Percentiles rank a stretch among this genome's conserved stretches.
Evolutionary conservation across 2,113 vertebrate species (phyloP).

Genomic region (Neotoma lepida): DNA sequence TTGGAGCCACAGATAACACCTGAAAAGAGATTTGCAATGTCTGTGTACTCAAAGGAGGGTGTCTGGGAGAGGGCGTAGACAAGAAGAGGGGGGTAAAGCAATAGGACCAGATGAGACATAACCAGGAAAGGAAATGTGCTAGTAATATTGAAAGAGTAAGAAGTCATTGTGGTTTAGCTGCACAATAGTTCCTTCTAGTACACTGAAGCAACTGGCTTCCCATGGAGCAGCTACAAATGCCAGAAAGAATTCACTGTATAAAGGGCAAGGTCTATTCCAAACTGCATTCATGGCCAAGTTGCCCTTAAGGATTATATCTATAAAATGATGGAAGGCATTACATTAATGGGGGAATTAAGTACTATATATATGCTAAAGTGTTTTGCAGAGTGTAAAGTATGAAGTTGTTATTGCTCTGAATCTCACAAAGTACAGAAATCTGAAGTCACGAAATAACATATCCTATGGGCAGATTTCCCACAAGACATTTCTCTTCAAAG

Average conservation of each 20-base stretch:
- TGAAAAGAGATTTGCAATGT: constrained; percentile 45
- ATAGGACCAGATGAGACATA: neutral
- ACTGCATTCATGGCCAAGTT: neutral
- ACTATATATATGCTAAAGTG: neutral
- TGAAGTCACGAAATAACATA: neutral
- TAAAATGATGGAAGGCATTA: neutral
- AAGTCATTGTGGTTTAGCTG: neutral
- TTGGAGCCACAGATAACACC: constrained; percentile 64
- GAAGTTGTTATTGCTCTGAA: neutral
- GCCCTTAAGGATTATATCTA: neutral
- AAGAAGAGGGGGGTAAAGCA: neutral
- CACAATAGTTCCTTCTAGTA: neutral
- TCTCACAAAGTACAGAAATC: neutral
- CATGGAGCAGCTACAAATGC: neutral
- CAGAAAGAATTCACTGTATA: neutral
- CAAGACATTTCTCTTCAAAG: neutral
- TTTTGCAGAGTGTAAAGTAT: neutral
- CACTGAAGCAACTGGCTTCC: neutral
- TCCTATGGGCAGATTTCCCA: neutral
- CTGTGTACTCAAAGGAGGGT: neutral
- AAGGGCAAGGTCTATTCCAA: neutral
- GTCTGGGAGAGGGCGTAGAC: neutral
- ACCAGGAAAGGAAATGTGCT: constrained; percentile 22
- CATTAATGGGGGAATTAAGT: neutral
- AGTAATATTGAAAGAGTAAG: neutral